A percentile compares a stretch with the other conserved stretches of the same genome.
Evolutionary conservation across 2,113 vertebrate genomes (phyloP).

Genomic region (Thalassarche chlororhynchos): DNA sequence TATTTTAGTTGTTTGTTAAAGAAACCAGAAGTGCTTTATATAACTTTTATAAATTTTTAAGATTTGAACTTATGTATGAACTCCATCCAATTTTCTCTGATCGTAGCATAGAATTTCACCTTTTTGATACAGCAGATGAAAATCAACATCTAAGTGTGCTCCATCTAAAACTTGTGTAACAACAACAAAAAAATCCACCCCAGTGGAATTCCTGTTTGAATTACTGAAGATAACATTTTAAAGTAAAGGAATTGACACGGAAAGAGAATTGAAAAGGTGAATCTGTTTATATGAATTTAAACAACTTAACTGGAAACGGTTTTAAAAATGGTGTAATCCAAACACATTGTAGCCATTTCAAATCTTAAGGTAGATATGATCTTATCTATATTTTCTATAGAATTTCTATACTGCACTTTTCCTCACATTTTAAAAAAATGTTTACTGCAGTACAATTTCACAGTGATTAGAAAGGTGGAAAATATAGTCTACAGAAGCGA

Average conservation of each 20-base stretch:
- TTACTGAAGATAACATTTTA: slow-evolving; percentile 9
- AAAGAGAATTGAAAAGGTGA: not conserved
- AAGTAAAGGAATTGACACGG: not conserved
- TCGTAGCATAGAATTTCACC: slow-evolving; percentile 81
- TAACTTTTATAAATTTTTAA: not conserved
- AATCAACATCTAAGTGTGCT: slow-evolving; percentile 84
- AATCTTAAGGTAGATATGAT: not conserved
- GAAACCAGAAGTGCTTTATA: not conserved
- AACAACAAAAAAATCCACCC: not conserved
- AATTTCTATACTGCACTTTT: not conserved
- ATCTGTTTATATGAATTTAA: not conserved
- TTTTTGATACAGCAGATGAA: slow-evolving; percentile 81
- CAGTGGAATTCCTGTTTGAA: not conserved
- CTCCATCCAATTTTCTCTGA: slow-evolving; percentile 85
- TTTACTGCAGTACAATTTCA: not conserved
- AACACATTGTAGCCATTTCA: not conserved
- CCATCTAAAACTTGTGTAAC: slow-evolving; percentile 83
- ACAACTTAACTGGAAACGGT: not conserved
- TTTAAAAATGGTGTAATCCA: not conserved
- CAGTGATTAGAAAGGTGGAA: not conserved
- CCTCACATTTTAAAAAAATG: not conserved
- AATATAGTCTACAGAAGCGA: not conserved
- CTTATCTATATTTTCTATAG: not conserved
- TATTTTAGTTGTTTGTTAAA: slow-evolving; percentile 30
- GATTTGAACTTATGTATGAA: slow-evolving; percentile 83